Evolutionary conservation across 2,888 invertebrate species (phyloP).

Genomic region (Linnaemya tessellans): DNA sequence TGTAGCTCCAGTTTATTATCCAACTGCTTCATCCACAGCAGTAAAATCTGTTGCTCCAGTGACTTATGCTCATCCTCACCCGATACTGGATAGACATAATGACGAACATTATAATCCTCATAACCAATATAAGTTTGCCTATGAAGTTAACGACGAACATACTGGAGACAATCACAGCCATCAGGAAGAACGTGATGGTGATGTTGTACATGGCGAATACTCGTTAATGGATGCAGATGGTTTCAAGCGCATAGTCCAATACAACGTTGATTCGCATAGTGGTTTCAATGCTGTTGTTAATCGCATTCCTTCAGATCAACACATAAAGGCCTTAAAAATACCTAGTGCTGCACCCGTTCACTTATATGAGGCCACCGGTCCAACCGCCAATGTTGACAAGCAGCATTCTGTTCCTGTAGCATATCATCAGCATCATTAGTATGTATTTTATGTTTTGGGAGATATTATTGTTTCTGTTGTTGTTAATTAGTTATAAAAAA

Average conservation of each 20-base stretch:
- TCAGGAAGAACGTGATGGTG: slow-evolving; percentile 81
- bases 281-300: slow-evolving; percentile 76
- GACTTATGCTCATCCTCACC: slow-evolving; percentile 73
- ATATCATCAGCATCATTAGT: slow-evolving; percentile 74
- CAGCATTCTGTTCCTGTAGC: slow-evolving; percentile 69
- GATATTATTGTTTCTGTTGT: neutral
- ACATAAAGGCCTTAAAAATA: slow-evolving; percentile 73
- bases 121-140: slow-evolving; percentile 79
- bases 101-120: slow-evolving; percentile 80
- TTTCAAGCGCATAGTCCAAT: slow-evolving; percentile 76
- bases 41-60: slow-evolving; percentile 56
- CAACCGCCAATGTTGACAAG: slow-evolving; percentile 47
- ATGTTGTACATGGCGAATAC: slow-evolving; percentile 81
- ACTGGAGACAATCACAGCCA: slow-evolving; percentile 81
- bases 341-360: slow-evolving; percentile 74
- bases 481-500: neutral
- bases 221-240: slow-evolving; percentile 81
- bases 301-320: slow-evolving; percentile 72
- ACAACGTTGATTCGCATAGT: slow-evolving; percentile 74
- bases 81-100: slow-evolving; percentile 76
- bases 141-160: slow-evolving; percentile 79
- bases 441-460: slow-evolving; percentile 14
- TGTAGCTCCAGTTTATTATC: slow-evolving; percentile 23
- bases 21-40: slow-evolving; percentile 10
- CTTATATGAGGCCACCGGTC: slow-evolving; percentile 46